Evolutionary conservation across 2,797 vertebrate species (phyloP).

Genomic region (Picus viridis): DNA sequence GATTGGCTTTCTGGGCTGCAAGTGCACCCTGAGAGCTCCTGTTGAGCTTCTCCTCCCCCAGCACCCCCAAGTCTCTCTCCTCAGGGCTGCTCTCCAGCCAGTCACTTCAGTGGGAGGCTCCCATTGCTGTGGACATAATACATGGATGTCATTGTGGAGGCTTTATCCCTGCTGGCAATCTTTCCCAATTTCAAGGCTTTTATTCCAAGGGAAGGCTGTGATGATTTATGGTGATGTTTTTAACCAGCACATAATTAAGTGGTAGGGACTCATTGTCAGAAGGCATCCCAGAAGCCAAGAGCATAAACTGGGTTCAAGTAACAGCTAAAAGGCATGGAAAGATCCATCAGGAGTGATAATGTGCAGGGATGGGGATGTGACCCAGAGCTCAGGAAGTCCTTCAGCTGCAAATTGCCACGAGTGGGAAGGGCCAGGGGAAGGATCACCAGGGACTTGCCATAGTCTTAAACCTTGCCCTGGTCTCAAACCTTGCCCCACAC

Average conservation of each 20-base stretch:
- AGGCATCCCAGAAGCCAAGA: neutral
- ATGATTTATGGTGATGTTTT: slow-evolving; percentile 15
- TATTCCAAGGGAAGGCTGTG: neutral
- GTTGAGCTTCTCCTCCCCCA: too few species aligned
- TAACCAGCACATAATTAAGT: neutral
- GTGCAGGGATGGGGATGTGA: neutral
- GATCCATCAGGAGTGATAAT: neutral
- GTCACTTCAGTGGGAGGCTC: neutral
- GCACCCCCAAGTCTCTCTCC: too few species aligned
- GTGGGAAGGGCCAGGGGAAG: neutral
- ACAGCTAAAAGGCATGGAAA: neutral
- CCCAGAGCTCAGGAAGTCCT: neutral
- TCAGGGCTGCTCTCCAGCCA: too few species aligned
- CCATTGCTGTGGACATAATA: neutral
- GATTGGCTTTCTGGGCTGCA: too few species aligned
- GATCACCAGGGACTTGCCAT: neutral
- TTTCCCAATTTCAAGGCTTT: neutral
- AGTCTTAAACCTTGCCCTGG: neutral
- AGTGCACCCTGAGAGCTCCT: too few species aligned
- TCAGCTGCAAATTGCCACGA: neutral
- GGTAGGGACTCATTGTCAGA: neutral
- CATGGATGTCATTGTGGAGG: neutral
- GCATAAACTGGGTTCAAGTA: neutral
- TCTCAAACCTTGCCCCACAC: neutral
- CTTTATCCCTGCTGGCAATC: neutral